Evolutionary conservation across 2,888 invertebrate genomes (phyloP), one percentile per base, ranked within the genome.

Genomic region (Bedellia somnulentella): DNA sequence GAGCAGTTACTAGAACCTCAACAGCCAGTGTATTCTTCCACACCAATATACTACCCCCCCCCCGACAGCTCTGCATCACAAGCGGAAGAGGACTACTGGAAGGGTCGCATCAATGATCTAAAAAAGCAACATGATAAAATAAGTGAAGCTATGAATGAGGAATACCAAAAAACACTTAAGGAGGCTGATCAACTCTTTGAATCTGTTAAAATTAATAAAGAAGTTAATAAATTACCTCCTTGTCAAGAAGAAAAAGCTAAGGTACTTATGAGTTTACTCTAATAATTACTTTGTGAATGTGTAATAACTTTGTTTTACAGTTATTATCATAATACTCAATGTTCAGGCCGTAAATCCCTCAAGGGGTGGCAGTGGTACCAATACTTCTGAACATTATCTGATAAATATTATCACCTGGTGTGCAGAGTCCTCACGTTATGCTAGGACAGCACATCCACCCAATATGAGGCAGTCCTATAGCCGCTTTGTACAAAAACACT

Each of bases 201-300:
- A 28, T 16, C 49, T 37, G 57, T 57, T 24, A 50, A 66, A 35
- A 44, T 45, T 39, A 61, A 73, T 36, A 67, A 64, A 54, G 37
- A 59, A 34, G 49, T 44, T 10, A 57, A 43, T 33, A 73, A 70
- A 40, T 36, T 67, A 33, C 58, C 68, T 31, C 75, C 75, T 31
- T 75, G 75, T 41, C 67, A 75, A 40, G 64, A 63, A 18, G 73
- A 75, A 35, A 75, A 73, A 45, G 57, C 62, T 24, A 73, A 73
- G 64, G 75, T 70, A 49, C 35, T 12, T 34, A 11, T n/a, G 9
- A n/a, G n/a, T n/a, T n/a, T n/a, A n/a, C n/a, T n/a, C 12, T 21
- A 5, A 14, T 27, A 14, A n/a, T 6, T 24, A 18, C 6, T 15
- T 2, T 16, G 2, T 41, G 27, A 27, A 5, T 30, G 17, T 14